Evolutionary conservation across 1,140 invertebrate genomes (phyloP), one percentile per base, ranked within the genome.

Genomic region (Zeugodacus cucurbitae): DNA sequence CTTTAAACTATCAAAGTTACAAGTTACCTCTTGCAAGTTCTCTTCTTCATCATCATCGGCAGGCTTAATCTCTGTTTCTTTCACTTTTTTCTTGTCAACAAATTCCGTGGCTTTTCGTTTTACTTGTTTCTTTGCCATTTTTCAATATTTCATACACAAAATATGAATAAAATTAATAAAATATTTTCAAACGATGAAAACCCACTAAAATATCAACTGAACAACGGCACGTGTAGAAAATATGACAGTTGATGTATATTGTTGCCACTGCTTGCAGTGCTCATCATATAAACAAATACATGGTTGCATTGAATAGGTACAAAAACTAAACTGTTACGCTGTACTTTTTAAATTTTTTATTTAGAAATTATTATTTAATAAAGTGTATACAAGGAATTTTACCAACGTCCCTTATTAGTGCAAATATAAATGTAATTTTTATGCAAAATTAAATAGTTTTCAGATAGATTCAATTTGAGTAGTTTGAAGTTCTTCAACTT

Each of bases 91-190:
- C 41, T 44, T 44, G 10, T 82, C 74, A n/a, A 82, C n/a, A 54
- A 48, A 44, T 3, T n/a, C 74, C 3, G 74, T 26, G 10, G 74
- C 74, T 48, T 82, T 82, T 48, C 74, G n/a, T 82, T 82, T 82
- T 11, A 48, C 34, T 29, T 82, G 74, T 44, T 82, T 82, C 20
- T 82, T 82, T 29, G 74, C 74, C 74, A 82, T 82, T 82, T 48
- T 48, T 54, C 1, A 44, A 48, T 44, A 37, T 70, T 37, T 14
- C 32, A 37, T 78, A 0, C 3, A 48, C 14, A 26, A 26, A 48
- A 54, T 48, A 20, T n/a, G 22, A n/a, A 82, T 26, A 3, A 44
- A 29, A 26, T 70, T 17, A 20, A 54, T 17, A 54, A 54, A 20
- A 3, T 37, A 34, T 70, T 70, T 70, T 8, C 32, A 10, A 48